Conservation (phyloP, 2,113 vertebrate species). For the Saguinus midas region DNA sequence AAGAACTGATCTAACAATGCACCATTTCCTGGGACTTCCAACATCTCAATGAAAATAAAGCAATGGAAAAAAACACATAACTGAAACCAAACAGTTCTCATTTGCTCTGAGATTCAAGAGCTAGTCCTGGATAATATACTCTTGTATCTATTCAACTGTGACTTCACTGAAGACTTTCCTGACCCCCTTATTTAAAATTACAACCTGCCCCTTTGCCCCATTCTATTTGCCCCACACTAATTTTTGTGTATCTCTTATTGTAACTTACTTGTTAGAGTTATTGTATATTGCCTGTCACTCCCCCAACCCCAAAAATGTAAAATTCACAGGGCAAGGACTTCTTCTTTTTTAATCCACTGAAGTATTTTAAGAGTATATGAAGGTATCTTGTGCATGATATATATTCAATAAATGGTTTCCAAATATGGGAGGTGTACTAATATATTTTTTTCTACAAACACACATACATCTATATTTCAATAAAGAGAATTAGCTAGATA, state of each 20-base stretch:
- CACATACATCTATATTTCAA: not conserved
- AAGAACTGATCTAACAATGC: conserved; percentile 54
- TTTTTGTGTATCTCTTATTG: not conserved
- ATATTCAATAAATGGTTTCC: not conserved
- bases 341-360: not conserved
- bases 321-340: not conserved
- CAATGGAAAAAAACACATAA: conserved; percentile 32
- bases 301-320: not conserved
- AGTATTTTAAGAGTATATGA: not conserved
- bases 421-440: not conserved
- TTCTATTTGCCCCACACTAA: not conserved
- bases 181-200: not conserved
- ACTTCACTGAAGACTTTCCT: not conserved
- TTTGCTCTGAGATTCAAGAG: not conserved
- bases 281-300: not conserved
- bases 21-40: conserved; percentile 56
- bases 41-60: conserved; percentile 44
- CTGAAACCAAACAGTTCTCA: conserved; percentile 13
- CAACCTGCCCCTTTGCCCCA: not conserved
- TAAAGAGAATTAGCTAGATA: not conserved
- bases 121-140: not conserved
- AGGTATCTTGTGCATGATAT: not conserved
- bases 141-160: not conserved
- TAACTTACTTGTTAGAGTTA: not conserved
- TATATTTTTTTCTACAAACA: not conserved